These are phyloP conservation scores for Eubucco bourcierii DNA, from an alignment of 2,113 vertebrate genomes.

Conservation along the genomic window DNA sequence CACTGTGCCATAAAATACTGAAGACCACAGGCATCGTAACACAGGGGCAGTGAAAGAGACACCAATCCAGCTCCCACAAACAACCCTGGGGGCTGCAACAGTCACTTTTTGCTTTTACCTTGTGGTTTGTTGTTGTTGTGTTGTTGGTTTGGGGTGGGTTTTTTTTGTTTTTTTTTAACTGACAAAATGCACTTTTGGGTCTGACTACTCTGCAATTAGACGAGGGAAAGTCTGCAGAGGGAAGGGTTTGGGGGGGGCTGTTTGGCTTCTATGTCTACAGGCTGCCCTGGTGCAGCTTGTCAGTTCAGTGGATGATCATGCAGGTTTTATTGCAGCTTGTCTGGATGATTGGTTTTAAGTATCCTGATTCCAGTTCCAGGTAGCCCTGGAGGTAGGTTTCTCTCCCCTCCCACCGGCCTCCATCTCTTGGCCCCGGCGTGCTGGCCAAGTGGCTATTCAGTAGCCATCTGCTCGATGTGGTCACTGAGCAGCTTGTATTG, in stretches of 20 bases:
- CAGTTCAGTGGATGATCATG: constrained; percentile 61
- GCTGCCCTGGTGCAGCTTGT: constrained; percentile 33
- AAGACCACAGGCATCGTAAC: background rate
- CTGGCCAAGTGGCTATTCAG: constrained; percentile 60
- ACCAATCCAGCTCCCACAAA: background rate
- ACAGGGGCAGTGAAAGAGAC: accelerated
- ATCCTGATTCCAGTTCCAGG: constrained; percentile 17
- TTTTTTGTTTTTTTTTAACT: background rate
- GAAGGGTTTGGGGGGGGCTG: background rate
- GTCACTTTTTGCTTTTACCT: background rate
- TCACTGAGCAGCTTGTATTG: constrained; percentile 94
- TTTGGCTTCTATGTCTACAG: constrained; percentile 42
- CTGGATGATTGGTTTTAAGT: background rate
- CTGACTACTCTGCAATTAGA: background rate
- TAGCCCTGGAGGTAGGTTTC: background rate
- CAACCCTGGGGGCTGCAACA: background rate
- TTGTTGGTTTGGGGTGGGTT: too few relatives aligned
- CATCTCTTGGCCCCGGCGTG: accelerated
- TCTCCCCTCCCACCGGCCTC: background rate
- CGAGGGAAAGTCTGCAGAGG: background rate
- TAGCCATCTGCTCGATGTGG: constrained; percentile 93
- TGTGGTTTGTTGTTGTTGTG: too few relatives aligned
- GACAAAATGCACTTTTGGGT: background rate
- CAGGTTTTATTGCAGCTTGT: constrained; percentile 62
- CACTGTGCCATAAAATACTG: accelerated